phyloP scores from a whole-genome alignment of 2,888 invertebrate genomes.

The Mesorhabditis sp. region DNA sequence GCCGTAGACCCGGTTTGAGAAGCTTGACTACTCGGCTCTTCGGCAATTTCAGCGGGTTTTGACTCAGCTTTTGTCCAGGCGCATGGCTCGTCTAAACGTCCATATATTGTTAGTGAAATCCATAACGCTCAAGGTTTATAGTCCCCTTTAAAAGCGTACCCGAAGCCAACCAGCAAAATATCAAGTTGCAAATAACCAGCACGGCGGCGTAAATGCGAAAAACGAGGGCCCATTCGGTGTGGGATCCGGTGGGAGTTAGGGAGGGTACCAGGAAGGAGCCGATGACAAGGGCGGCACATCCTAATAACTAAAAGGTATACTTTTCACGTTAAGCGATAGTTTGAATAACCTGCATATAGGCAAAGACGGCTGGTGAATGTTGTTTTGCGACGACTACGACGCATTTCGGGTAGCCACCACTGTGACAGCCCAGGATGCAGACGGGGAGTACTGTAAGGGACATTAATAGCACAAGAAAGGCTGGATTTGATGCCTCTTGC shows the following conservation, averaged over 20 bases:
- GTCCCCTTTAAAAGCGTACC: not conserved
- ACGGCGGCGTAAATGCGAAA: not conserved
- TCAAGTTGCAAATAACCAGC: not conserved
- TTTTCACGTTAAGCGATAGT: not conserved
- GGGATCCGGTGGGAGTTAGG: not conserved
- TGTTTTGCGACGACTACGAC: not conserved
- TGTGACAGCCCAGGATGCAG: not conserved
- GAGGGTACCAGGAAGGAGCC: not conserved
- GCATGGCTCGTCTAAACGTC: no score
- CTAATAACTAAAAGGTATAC: not conserved
- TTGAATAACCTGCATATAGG: not conserved
- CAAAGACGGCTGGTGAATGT: not conserved
- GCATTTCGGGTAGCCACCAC: not conserved
- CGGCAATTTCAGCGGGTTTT: no score
- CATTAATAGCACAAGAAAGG: no score
- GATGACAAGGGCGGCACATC: not conserved
- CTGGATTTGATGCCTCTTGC: no score
- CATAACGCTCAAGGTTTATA: no score
- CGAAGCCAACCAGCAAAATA: not conserved
- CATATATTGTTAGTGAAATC: no score
- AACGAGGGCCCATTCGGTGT: not conserved
- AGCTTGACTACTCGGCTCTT: no score
- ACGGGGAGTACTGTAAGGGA: not conserved
- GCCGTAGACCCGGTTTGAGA: no score
- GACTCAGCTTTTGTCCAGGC: no score